Base-by-base conservation (phyloP, 1,140 invertebrate genomes). In the Sminthurides bifidus region DNA sequence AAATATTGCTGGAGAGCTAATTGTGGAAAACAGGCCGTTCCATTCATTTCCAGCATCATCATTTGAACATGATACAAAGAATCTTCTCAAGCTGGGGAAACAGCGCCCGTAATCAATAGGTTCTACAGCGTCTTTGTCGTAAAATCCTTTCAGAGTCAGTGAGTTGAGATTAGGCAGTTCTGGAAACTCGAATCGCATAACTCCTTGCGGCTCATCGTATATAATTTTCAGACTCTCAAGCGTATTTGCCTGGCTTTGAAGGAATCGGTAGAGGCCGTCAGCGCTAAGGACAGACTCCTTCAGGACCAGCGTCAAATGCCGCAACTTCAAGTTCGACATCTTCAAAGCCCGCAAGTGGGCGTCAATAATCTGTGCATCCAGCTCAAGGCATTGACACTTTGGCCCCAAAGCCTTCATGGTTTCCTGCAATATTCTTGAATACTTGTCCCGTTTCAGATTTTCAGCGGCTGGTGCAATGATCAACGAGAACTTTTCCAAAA, bases 141-240 rank as follows among this genome's bases (percentile, higher is more conserved):
- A 26, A 27, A 48, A 48, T 26, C 44, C 44, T 48, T 48, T 48
- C 6, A 48, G 19, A 5, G 44, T 26, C 27, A 48, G 30, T 27
- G 24, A 26, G 12, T 48, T 48, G 3, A 48, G 19, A 26, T 26
- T 8, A 6, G 15, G 4, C 21, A 48, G 27, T 6, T 10, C 4
- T 48, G 44, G 44, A 48, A 48, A 48, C 17, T 48, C 44, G 30
- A 48, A 48, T 26, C 30, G 26, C 44, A 48, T 48, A 14, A 14
- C 30, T 24, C 44, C 44, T 12, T 8, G 8, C 10, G 44, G 44
- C 19, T 48, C 44, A 26, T 48, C 44, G 19, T 48, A 48, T 15
- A 48, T 48, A 10, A 48, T 30, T 30, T 48, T 48, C 21, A 48
- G 30, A 48, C 15, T 48, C 30, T 48, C 44, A 14, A 48, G 30